phyloP scores from a whole-genome alignment of 2,888 invertebrate species.

The Patella pellucida region DNA sequence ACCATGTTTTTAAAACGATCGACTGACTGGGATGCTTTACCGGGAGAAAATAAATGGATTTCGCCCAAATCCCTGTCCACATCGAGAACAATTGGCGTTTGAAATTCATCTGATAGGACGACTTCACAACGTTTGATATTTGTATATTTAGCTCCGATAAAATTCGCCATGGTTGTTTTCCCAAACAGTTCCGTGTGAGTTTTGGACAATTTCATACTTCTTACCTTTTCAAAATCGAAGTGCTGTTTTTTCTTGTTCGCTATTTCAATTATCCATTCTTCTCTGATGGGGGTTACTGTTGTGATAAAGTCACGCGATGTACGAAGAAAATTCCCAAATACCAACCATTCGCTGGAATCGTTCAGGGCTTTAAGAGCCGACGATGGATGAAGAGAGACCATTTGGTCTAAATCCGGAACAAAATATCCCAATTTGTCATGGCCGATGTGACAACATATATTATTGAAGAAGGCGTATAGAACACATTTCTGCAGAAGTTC shows the following conservation, averaged over 20 bases:
- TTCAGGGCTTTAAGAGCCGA: conserved; percentile 49
- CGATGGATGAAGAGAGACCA: conserved; percentile 60
- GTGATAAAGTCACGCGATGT: conserved; percentile 57
- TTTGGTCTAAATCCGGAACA: conserved; percentile 37
- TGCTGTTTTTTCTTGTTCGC: conserved; percentile 29
- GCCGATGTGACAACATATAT: conserved; percentile 56
- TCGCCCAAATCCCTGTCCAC: conserved; percentile 44
- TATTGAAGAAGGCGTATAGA: conserved; percentile 47
- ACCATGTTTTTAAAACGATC: conserved; percentile 18
- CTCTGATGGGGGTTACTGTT: conserved; percentile 53
- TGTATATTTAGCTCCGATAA: conserved; percentile 50
- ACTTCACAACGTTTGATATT: conserved; percentile 42
- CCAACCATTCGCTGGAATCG: conserved; percentile 55
- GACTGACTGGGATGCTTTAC: neutral
- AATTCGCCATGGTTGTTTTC: conserved; percentile 35
- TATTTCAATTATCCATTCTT: conserved; percentile 43
- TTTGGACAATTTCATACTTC: conserved; percentile 34
- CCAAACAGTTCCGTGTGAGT: conserved; percentile 44
- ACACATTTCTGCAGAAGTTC: conserved; percentile 44
- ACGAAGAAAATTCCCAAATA: conserved; percentile 53
- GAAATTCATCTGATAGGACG: conserved; percentile 27
- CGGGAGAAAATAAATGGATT: conserved; percentile 42
- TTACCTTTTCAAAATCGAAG: conserved; percentile 37
- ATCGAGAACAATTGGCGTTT: conserved; percentile 44
- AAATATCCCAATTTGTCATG: conserved; percentile 57